Base-by-base conservation (phyloP, 2,797 vertebrate species). In the Myioborus melanocephalus region DNA sequence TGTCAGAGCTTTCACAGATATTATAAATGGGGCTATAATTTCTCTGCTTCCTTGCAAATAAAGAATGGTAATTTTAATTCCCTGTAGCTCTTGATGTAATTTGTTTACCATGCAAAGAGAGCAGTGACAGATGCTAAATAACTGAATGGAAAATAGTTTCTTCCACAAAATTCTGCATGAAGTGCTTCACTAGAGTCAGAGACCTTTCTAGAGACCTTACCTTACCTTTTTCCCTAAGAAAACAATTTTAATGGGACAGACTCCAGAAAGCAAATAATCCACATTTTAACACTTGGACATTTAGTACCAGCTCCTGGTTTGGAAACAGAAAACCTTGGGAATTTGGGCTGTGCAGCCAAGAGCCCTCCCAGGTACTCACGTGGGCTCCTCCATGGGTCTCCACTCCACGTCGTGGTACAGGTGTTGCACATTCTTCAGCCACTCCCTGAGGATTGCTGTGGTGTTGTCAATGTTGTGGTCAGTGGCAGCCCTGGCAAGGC, bases 401-500 rank as follows among this genome's bases (percentile, higher is more conserved):
- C 99, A 99, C 95, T 99, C 99, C 89, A 99, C 98, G 0, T 99
- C 98, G 24, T 99, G 99, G 93, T 99, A 99, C 43, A 98, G 52
- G 24, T 93, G 96, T 97, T 99, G 99, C 3, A 99, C 98, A 2
- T 94, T 98, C 95, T 98, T 99, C 97, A 99, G 95, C 99, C 99
- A 99, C 89, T 99, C 99, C 88, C 98, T 98, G 93, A 99, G 97
- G 93, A 99, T 96, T 34, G 98, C 98, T 1, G 99, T 99, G 68
- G 99, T 99, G 95, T 99, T 99, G 97, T 99, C 99, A 86, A 98
- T 23, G 26, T 98, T 99, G 93, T 99, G 99, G 95, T 99, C 99
- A 2, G 99, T 98, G 52, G 99, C 99, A 27, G 97, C 98, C 99
- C 99, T 99, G 97, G 63, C 47, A 24, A 77, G 83, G 46, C 10